Base-by-base conservation (phyloP, 2,888 invertebrate genomes). In the Amiota minor region DNA sequence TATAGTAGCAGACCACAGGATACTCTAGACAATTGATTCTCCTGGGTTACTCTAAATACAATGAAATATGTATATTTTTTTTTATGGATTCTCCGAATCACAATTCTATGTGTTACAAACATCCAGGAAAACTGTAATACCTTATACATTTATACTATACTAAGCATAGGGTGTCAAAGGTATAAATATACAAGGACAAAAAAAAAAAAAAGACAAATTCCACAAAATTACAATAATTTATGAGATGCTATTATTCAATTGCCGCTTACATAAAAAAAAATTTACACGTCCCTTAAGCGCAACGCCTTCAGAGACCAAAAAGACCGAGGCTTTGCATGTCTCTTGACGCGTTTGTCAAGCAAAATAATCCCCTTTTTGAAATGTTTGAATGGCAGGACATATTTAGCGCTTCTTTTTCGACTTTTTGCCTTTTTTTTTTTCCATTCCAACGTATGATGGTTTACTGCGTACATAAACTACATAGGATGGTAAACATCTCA, bases 101-200 rank as follows among this genome's bases (percentile, higher is more conserved):
- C 8, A 20, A 90, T 99, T 99, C 90, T 99, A 23, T 35, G 35
- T 8, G 35, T 35, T 35, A 35, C 35, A 35, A 35, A 35, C 35
- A 35, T 35, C 35, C 35, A 35, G 2, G 0, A 3, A 35, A 35
- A 35, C 6, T 35, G 6, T 35, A 35, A 35, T 35, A 35, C 35
- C 35, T 35, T 64, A n/a, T n/a, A n/a, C n/a, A n/a, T 47, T n/a
- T 20, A 47, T 47, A 11, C 65, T 47, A 65, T n/a, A n/a, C n/a
- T n/a, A 65, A 14, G 11, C 18, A 65, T 35, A 47, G 10, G 62
- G 1, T 49, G 20, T 49, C 16, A 65, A 65, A 16, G 16, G 16
- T 18, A 61, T 10, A 18, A 45, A 70, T 47, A 20, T 20, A 68
- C n/a, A 18, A 65, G 3, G n/a, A 65, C 0, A 65, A 16, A 20